These are phyloP conservation scores for Lycodopsis pacificus DNA, from an alignment of 2,797 vertebrate genomes.

Conservation along the genomic window DNA sequence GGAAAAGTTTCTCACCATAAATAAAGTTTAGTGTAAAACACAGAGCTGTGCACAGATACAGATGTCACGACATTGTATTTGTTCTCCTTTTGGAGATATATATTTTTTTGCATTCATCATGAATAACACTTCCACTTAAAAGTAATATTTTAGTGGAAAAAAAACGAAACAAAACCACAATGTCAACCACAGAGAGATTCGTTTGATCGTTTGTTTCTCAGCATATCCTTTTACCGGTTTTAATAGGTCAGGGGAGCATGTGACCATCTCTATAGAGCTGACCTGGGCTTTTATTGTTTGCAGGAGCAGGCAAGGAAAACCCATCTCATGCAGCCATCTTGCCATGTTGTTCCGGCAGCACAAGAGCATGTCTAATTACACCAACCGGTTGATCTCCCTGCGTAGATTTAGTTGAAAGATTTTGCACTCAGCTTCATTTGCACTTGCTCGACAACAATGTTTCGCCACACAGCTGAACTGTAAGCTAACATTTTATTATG, in stretches of 20 bases:
- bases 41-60: background rate
- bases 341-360: background rate
- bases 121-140: background rate
- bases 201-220: slow-evolving; percentile 24
- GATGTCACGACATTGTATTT: background rate
- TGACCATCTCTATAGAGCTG: slow-evolving; percentile 20
- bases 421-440: background rate
- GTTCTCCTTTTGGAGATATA: background rate
- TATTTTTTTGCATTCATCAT: background rate
- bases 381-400: background rate
- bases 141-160: background rate
- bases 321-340: slow-evolving; percentile 1
- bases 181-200: background rate
- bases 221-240: slow-evolving; percentile 24
- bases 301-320: slow-evolving; percentile 18
- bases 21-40: background rate
- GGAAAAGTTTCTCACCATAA: background rate
- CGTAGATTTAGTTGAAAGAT: background rate
- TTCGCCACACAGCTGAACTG: background rate
- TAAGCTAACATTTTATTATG: background rate
- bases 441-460: background rate
- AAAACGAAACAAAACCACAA: background rate
- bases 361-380: background rate
- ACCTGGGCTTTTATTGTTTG: slow-evolving; percentile 19
- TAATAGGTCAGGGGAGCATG: slow-evolving; percentile 9